Evolutionary conservation across 2,797 vertebrate species (phyloP), one percentile per base, ranked within the genome.

Genomic region (Margarornis squamiger): DNA sequence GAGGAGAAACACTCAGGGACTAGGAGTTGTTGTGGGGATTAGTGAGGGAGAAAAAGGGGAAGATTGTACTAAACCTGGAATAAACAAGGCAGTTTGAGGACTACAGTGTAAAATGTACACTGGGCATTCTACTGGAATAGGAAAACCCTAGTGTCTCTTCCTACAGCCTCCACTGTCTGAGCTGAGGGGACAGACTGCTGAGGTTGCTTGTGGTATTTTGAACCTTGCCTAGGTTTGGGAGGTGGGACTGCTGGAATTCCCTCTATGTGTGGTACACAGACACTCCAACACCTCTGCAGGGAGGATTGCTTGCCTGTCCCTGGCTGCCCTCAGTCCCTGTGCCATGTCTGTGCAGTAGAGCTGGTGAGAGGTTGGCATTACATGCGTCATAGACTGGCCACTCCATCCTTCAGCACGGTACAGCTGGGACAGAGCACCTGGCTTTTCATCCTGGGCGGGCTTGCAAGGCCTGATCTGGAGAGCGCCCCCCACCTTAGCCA

Each of bases 401-500:
- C 36, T 87, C 57, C 36, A 5, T 74, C 36, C 57, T 76, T 51
- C 15, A n/a, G 39, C 12, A 2, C 38, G 57, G 59, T 32, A 19
- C 65, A 66, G 84, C 32, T 89, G 77, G 81, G 51, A 61, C 30
- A 59, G 51, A 52, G 36, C 4, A 2, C 51, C 14, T 18, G 11
- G 52, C 36, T 83, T 38, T 57, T 83, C 0, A 0, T 38, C 43
- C 77, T 19, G 1, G 7, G 22, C 20, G 22, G 38, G 16, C 39
- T 81, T 79, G 55, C 61, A 20, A 26, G 26, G 49, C 38, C 49
- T 86, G 19, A 22, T 29, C 66, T 41, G 63, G 41, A 78, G 36
- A 83, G 7, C 13, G 11, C 8, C 13, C 20, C 2, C 1, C 0
- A 0, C 21, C 30, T 39, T 24, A 45, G 61, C 65, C 1, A 1